Conservation (phyloP, 2,888 invertebrate genomes). For the Sepiola atlantica region DNA sequence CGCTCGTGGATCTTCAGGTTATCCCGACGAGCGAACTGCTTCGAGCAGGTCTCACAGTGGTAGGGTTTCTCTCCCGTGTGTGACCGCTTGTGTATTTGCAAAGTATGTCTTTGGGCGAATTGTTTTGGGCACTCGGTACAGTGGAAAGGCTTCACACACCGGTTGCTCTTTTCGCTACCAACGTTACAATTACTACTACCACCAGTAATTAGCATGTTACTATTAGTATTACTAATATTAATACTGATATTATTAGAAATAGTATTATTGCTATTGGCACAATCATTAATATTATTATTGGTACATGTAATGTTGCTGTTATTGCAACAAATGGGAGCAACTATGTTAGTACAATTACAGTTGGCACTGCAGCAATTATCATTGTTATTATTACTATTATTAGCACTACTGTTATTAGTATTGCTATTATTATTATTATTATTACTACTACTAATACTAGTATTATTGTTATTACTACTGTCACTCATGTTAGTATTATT, state of each 20-base stretch:
- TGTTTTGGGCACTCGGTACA: conserved; percentile 41
- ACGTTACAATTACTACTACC: background rate
- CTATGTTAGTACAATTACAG: background rate
- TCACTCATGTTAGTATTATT: background rate
- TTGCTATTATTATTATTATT: background rate
- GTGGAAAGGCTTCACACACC: conserved; percentile 33
- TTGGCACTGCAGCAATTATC: background rate
- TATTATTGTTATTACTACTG: background rate
- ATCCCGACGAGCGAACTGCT: conserved; percentile 43
- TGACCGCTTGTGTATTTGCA: conserved; percentile 37
- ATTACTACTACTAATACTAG: background rate
- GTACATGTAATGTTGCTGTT: conserved; percentile 1
- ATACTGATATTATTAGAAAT: background rate
- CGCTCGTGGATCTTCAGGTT: conserved; percentile 42
- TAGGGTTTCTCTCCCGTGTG: conserved; percentile 44
- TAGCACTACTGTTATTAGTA: background rate
- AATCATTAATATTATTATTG: background rate
- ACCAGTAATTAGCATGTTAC: background rate
- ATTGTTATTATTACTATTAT: background rate
- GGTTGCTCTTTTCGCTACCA: background rate
- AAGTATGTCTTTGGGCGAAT: conserved; percentile 34
- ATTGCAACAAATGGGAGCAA: background rate
- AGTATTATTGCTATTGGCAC: background rate
- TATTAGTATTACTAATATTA: background rate
- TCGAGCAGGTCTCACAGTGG: conserved; percentile 37